Evolutionary conservation across 2,113 vertebrate species (phyloP).

Genomic region (Saguinus midas): DNA sequence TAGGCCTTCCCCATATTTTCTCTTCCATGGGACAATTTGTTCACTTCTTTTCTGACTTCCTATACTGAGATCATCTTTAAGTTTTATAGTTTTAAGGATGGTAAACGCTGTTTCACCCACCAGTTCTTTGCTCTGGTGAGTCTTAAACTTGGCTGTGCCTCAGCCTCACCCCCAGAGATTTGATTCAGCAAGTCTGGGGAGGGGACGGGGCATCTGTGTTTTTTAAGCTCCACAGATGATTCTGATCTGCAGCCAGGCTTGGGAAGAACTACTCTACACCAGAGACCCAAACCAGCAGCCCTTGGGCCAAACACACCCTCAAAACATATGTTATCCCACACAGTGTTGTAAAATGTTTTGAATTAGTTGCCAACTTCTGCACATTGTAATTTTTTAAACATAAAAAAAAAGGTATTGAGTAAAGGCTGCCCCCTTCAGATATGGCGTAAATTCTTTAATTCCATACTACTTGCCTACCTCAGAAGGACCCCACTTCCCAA

Average conservation of each 20-base stretch:
- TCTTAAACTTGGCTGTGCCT: conserved; percentile 44
- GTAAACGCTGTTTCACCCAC: not conserved
- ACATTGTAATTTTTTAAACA: conserved; percentile 62
- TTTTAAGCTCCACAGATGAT: conserved; percentile 64
- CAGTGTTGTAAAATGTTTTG: conserved; percentile 78
- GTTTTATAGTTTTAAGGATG: not conserved
- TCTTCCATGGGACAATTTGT: not conserved
- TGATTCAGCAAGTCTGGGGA: conserved; percentile 2
- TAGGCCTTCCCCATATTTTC: not conserved
- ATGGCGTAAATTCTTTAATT: not conserved
- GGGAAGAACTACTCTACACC: conserved; percentile 53
- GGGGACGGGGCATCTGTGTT: conserved; percentile 69
- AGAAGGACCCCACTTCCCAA: not conserved
- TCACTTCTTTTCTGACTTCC: not conserved
- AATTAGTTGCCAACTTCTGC: conserved; percentile 73
- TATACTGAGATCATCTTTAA: not conserved
- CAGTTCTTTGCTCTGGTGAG: not conserved
- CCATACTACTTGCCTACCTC: not conserved
- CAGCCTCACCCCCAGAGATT: conserved; percentile 41
- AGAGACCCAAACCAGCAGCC: conserved; percentile 74
- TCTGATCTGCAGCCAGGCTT: conserved; percentile 62
- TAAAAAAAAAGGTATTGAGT: not conserved
- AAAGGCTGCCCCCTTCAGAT: conserved; percentile 62
- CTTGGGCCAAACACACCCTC: conserved; percentile 74
- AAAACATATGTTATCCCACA: conserved; percentile 77